Evolutionary conservation across 1,140 invertebrate genomes (phyloP), one percentile per base, ranked within the genome.

Genomic region (Pygmarrhopalites habei): DNA sequence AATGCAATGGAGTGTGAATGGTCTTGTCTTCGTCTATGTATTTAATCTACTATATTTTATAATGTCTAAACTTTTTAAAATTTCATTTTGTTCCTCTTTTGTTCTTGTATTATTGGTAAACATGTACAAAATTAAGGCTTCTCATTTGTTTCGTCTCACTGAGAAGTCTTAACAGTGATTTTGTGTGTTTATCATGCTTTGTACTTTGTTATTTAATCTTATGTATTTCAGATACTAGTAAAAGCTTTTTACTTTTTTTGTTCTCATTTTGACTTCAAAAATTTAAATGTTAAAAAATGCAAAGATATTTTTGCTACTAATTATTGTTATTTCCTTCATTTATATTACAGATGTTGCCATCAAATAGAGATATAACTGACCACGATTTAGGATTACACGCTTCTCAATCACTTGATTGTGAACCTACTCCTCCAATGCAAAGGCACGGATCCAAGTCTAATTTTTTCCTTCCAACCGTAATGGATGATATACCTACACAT

Each of bases 371-470:
- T 89, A 85, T 87, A 89, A 72, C 85, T 86, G 14, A 88, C 86
- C 4, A 70, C 66, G 72, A 72, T 44, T 52, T 67, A 23, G 65
- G 60, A 23, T 49, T 70, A 2, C 62, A 68, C 43, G 88, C 88
- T 30, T 90, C 90, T 32, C 90, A 94, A 75, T 89, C 88, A 39
- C 87, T 92, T 72, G 91, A 95, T 79, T 93, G 91, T 77, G 92
- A 95, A 76, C 90, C 92, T 29, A 92, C 91, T 65, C 90, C 91
- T 28, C 88, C 90, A 17, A 79, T 92, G 60, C 89, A 92, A 76
- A 82, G 90, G 69, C 88, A 92, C 68, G 92, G 90, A 71, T 94
- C 91, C 46, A 88, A 90, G 75, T 92, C 82, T 72, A 95, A 95
- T 78, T 90, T 95, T 77, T 95, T 93, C 80, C 81, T 90, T 73